These are phyloP conservation scores for Zingel zingel DNA, from an alignment of 2,113 vertebrate species.

Conservation along the genomic window DNA sequence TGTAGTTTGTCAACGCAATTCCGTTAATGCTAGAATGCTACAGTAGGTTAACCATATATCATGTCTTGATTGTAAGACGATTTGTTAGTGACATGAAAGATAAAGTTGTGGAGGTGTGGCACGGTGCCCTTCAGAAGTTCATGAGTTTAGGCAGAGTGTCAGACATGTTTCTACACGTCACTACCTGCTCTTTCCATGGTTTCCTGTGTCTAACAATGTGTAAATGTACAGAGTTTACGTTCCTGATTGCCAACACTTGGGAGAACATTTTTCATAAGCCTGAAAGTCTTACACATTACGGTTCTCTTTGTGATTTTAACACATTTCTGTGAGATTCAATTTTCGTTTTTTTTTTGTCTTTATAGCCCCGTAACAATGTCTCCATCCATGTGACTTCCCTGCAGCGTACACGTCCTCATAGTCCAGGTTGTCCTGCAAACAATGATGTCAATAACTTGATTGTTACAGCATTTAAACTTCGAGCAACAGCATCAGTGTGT, in stretches of 20 bases:
- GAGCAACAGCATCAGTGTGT: background rate
- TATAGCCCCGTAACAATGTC: no score
- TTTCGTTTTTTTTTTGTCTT: no score
- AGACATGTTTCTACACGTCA: constrained; percentile 55
- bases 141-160: constrained; percentile 11
- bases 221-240: background rate
- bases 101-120: constrained; percentile 10
- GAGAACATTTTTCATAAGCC: background rate
- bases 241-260: no score
- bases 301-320: no score
- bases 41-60: background rate
- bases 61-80: background rate
- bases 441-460: no score
- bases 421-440: no score
- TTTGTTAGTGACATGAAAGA: background rate
- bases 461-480: no score
- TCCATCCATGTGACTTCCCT: no score
- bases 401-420: no score
- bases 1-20: background rate
- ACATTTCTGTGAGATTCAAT: no score
- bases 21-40: background rate
- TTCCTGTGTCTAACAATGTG: background rate
- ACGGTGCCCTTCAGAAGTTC: constrained; percentile 3
- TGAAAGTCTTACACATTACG: no score
- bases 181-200: constrained; percentile 5